Percentiles rank a stretch among this genome's conserved stretches.
Evolutionary conservation across 1,140 invertebrate species (phyloP).

Genomic region (Temnothorax curvispinosus): DNA sequence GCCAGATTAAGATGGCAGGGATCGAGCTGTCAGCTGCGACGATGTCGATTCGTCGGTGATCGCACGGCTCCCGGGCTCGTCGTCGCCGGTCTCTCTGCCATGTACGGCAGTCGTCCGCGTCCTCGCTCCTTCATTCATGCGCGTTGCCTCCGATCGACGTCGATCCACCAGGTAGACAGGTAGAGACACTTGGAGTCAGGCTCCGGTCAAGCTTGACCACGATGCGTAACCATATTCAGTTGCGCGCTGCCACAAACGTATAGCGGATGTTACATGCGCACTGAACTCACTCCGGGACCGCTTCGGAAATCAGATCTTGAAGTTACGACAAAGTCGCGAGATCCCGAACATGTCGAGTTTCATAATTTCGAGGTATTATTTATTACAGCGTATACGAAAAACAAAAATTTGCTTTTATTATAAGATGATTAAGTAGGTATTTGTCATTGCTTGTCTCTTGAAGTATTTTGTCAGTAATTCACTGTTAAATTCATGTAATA

Average conservation of each 20-base stretch:
- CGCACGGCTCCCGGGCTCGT: slow-evolving; percentile 27
- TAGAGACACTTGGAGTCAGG: slow-evolving; percentile 25
- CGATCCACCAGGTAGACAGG: slow-evolving; percentile 38
- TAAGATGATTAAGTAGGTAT: no score
- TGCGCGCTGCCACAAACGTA: neutral
- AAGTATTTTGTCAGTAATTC: neutral
- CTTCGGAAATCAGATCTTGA: neutral
- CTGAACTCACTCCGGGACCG: neutral
- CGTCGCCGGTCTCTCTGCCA: slow-evolving; percentile 9
- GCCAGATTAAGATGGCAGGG: slow-evolving; percentile 80
- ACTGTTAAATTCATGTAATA: no score
- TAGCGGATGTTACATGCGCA: neutral
- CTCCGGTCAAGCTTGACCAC: neutral
- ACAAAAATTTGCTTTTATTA: neutral
- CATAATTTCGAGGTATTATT: neutral
- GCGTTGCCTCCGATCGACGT: neutral
- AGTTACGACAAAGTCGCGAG: neutral
- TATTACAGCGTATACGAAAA: neutral
- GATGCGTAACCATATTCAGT: slow-evolving; percentile 42
- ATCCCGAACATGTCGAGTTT: neutral
- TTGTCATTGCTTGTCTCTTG: neutral
- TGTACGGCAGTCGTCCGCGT: slow-evolving; percentile 51
- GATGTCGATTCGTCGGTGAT: slow-evolving; percentile 38
- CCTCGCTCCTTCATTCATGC: slow-evolving; percentile 48
- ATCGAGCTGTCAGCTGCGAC: slow-evolving; percentile 76